Conservation (phyloP, 1,140 invertebrate species). For the Drosophila mayri region DNA sequence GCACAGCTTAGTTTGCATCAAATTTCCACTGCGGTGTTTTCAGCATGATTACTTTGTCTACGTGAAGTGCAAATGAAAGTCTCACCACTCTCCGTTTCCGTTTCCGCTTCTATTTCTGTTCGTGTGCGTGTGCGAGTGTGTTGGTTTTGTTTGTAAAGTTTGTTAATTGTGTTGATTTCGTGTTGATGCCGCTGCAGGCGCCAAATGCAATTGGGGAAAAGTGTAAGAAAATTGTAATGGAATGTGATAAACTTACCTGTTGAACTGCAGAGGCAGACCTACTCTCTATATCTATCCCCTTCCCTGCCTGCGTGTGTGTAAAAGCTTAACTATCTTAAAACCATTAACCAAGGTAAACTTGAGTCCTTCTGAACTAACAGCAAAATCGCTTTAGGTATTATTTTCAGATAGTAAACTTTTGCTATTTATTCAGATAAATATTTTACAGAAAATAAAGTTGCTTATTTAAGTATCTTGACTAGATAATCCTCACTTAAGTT, state of each 20-base stretch:
- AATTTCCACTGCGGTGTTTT: constrained; percentile 54
- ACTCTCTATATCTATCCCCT: not conserved
- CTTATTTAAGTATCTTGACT: not conserved
- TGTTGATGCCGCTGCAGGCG: constrained; percentile 30
- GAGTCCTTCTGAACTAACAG: not conserved
- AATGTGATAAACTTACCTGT: constrained; percentile 46
- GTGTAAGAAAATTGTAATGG: constrained; percentile 26
- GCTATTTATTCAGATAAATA: constrained; percentile 18
- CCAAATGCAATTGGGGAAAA: constrained; percentile 27
- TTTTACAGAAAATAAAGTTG: not conserved
- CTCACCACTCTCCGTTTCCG: constrained; percentile 23
- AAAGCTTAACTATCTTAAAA: constrained; percentile 21
- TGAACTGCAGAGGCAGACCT: constrained; percentile 16
- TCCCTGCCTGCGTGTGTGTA: not conserved
- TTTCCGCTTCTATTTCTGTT: not conserved
- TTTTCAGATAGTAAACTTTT: not conserved
- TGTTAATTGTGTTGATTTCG: constrained; percentile 64
- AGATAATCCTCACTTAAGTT: not conserved
- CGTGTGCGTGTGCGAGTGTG: not conserved
- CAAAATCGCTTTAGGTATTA: not conserved
- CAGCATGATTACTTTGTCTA: constrained; percentile 63
- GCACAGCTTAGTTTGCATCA: constrained; percentile 25
- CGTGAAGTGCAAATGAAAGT: constrained; percentile 52
- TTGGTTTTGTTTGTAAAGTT: constrained; percentile 34
- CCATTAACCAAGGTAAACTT: constrained; percentile 34